phyloP scores from a whole-genome alignment of 2,888 invertebrate genomes.

The Ophion ventricosus region DNA sequence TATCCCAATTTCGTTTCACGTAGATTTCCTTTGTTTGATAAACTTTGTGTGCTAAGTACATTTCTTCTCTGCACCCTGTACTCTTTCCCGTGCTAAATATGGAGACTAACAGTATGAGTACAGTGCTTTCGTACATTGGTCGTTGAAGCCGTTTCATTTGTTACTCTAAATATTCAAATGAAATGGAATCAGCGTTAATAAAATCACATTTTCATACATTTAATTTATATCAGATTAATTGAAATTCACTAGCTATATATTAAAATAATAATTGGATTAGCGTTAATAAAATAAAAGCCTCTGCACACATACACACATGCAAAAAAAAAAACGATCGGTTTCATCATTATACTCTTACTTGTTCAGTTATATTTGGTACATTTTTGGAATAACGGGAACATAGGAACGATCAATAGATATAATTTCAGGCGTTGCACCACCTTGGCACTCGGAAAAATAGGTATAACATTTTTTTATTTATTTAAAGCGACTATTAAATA shows the following conservation, averaged over 20 bases:
- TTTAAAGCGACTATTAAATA: too few species aligned
- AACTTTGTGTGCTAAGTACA: constrained; percentile 6
- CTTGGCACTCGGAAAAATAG: too few species aligned
- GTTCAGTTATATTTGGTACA: too few species aligned
- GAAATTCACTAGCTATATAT: not conserved
- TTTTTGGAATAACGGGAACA: not conserved
- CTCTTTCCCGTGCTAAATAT: not conserved
- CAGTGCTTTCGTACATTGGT: not conserved
- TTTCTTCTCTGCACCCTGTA: not conserved
- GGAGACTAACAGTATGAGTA: not conserved
- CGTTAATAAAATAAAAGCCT: not conserved
- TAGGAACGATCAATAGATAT: too few species aligned
- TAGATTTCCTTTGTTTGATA: constrained; percentile 1
- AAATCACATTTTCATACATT: not conserved
- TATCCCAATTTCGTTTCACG: not conserved
- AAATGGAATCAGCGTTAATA: not conserved
- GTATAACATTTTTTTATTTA: too few species aligned
- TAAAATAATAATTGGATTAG: not conserved
- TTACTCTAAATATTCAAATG: not conserved
- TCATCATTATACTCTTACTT: too few species aligned
- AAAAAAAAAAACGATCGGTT: too few species aligned
- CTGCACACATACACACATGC: too few species aligned
- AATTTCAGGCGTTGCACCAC: too few species aligned
- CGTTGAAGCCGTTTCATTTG: not conserved
- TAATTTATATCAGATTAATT: not conserved